phyloP scores from a whole-genome alignment of 2,113 vertebrate genomes.

The Rhabdornis inornatus region DNA sequence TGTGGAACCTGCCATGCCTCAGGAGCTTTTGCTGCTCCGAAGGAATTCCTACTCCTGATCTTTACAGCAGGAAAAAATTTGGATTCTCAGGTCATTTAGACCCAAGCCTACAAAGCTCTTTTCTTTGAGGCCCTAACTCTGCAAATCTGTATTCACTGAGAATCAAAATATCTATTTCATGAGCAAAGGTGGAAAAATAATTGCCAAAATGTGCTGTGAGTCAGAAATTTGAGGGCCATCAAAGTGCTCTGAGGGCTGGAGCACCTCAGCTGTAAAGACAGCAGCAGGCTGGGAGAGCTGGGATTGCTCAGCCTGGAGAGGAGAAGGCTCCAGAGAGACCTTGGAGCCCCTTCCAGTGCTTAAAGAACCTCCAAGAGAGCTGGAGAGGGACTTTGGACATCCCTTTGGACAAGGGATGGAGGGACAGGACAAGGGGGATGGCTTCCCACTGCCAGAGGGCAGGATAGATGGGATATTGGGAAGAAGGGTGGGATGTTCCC shows the following conservation, averaged over 20 bases:
- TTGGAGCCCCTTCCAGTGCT: neutral
- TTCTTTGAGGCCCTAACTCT: neutral
- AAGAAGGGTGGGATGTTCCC: neutral
- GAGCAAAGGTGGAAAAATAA: neutral
- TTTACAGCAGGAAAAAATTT: neutral
- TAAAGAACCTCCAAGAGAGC: neutral
- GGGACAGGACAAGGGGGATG: neutral
- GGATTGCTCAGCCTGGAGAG: neutral
- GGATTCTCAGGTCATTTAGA: neutral
- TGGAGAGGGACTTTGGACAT: neutral
- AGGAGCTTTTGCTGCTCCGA: neutral
- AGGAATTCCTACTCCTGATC: neutral
- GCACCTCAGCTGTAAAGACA: too few species aligned
- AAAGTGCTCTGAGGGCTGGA: neutral
- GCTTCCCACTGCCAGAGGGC: neutral
- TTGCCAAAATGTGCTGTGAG: neutral
- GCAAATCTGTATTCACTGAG: neutral
- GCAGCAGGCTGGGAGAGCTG: neutral
- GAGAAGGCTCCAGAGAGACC: neutral
- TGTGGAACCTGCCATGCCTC: neutral
- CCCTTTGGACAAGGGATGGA: neutral
- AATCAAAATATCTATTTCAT: neutral
- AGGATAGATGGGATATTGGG: neutral
- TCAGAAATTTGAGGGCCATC: neutral
- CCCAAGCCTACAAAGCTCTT: neutral